Percentiles rank a stretch among this genome's conserved stretches.
phyloP scores from a whole-genome alignment of 2,113 vertebrate species.

The Rhinolophus ferrumequinum region DNA sequence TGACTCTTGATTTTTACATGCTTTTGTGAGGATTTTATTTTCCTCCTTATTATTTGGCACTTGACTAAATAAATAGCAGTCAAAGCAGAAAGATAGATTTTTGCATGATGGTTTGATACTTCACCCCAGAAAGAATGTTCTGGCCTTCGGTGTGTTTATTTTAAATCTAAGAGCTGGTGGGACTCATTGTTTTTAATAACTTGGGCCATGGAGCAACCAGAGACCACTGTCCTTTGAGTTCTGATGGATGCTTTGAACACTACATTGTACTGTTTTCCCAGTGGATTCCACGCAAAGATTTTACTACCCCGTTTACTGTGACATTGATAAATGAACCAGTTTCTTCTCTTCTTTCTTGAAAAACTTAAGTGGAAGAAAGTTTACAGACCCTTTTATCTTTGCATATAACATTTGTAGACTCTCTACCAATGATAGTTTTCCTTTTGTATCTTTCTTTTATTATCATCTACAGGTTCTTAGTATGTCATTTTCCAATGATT shows the following conservation, averaged over 20 bases:
- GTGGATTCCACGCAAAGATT: not conserved
- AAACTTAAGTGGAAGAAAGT: slow-evolving; percentile 29
- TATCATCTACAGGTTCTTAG: not conserved
- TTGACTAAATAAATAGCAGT: not conserved
- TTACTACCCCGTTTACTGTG: not conserved
- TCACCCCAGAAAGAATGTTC: not conserved
- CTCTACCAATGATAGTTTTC: not conserved
- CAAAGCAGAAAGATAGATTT: not conserved
- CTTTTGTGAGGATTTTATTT: not conserved
- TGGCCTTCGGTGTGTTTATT: not conserved
- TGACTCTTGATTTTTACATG: not conserved
- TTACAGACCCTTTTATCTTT: not conserved
- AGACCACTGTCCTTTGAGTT: not conserved
- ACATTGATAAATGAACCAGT: slow-evolving; percentile 35
- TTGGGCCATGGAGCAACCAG: not conserved
- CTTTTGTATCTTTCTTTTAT: slow-evolving; percentile 54
- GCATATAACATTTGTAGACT: not conserved
- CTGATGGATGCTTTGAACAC: not conserved
- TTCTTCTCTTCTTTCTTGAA: slow-evolving; percentile 4
- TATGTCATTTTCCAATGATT: not conserved
- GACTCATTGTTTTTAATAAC: slow-evolving; percentile 35
- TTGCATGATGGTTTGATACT: not conserved
- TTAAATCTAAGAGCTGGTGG: not conserved
- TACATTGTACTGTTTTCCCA: slow-evolving; percentile 9
- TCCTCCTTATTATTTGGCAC: not conserved